These are phyloP conservation scores for Celastrina argiolus DNA, from an alignment of 2,888 invertebrate genomes.

Conservation along the genomic window DNA sequence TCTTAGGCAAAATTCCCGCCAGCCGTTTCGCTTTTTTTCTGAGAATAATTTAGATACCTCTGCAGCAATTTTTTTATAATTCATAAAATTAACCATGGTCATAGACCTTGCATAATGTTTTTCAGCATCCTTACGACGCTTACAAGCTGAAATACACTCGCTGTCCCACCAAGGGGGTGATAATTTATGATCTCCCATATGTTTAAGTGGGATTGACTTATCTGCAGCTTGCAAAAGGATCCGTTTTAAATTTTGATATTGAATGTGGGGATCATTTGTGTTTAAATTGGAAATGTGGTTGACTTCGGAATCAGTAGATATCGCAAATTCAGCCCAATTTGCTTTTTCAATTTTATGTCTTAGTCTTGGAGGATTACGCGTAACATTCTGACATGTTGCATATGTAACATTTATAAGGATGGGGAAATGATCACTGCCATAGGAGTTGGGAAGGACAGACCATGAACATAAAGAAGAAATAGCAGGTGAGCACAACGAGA, in stretches of 20 bases:
- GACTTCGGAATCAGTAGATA: not conserved
- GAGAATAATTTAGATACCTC: not conserved
- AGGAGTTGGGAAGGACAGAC: too few relatives aligned
- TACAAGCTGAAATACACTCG: too few relatives aligned
- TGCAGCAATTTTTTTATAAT: not conserved
- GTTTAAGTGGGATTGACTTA: not conserved
- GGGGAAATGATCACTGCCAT: not conserved
- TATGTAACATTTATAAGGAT: not conserved
- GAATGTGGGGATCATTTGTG: not conserved
- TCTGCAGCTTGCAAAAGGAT: not conserved
- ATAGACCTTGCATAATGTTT: not conserved
- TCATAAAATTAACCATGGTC: not conserved
- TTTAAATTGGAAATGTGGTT: not conserved
- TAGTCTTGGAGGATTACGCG: not conserved
- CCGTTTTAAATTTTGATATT: not conserved
- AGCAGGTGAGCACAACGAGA: not conserved
- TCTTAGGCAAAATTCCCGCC: not conserved
- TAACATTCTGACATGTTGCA: not conserved
- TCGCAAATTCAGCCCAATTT: not conserved
- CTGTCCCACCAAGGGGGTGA: too few relatives aligned
- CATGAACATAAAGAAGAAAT: too few relatives aligned
- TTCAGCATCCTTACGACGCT: too few relatives aligned
- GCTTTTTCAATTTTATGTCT: not conserved
- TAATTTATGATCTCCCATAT: not conserved
- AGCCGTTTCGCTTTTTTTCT: not conserved